Percentiles rank a stretch among this genome's conserved stretches.
These are phyloP conservation scores for Cataglyphis hispanica DNA, from an alignment of 1,140 invertebrate species.

Conservation along the genomic window DNA sequence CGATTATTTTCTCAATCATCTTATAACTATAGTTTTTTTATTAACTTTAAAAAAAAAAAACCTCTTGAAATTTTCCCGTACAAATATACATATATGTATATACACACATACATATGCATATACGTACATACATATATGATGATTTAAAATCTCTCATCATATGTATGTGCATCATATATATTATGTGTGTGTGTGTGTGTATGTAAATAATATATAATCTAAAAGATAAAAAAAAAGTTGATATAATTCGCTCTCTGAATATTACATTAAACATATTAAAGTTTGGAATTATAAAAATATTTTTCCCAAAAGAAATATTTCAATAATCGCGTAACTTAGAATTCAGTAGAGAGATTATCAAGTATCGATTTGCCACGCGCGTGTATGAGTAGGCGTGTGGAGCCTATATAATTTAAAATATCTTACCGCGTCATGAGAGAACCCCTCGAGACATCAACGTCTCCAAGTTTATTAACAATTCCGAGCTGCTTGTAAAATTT, in stretches of 20 bases:
- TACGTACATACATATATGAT: not conserved
- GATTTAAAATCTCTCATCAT: not conserved
- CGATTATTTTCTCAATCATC: not conserved
- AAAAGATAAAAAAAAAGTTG: not conserved
- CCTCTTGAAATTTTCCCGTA: not conserved
- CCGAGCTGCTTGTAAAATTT: conserved; percentile 52
- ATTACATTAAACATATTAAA: conserved; percentile 5
- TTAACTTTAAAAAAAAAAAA: not conserved
- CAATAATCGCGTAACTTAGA: not conserved
- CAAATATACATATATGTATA: not conserved
- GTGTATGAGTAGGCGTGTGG: not conserved
- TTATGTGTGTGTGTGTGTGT: not conserved
- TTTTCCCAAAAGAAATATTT: not conserved
- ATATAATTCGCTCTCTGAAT: not conserved
- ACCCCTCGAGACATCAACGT: conserved; percentile 47
- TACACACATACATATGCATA: not conserved
- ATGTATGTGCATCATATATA: no score
- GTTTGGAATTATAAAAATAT: not conserved
- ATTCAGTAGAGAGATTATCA: not conserved
- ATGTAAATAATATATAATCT: not conserved
- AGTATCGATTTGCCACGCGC: not conserved
- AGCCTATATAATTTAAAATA: conserved; percentile 56
- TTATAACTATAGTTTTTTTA: not conserved
- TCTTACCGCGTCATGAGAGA: conserved; percentile 23
- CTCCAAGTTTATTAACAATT: conserved; percentile 63